A percentile compares a stretch with the other conserved stretches of the same genome.
phyloP scores from a whole-genome alignment of 2,113 vertebrate species.

The Austrofundulus limnaeus region DNA sequence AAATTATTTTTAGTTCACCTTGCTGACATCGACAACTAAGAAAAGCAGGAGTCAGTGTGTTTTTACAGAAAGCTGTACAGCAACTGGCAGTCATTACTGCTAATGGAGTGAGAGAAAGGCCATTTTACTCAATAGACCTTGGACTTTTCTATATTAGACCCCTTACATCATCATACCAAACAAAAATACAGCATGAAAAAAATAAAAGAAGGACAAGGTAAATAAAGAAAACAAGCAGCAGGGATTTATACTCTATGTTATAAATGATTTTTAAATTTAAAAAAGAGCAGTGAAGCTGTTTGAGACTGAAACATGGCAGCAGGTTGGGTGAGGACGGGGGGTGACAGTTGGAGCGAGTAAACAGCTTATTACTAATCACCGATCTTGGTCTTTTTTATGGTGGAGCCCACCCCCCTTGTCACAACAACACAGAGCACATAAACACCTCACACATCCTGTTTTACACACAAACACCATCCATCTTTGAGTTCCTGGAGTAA shows the following conservation, averaged over 20 bases:
- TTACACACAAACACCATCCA: background rate
- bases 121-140: conserved; percentile 37
- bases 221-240: background rate
- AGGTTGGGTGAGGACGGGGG: background rate
- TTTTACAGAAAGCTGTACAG: background rate
- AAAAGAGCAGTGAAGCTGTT: conserved; percentile 1
- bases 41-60: conserved; percentile 8
- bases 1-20: no score
- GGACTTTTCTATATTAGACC: conserved; percentile 21
- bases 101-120: conserved; percentile 46
- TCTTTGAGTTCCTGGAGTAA: no score
- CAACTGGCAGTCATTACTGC: conserved; percentile 19
- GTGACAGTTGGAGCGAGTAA: conserved; percentile 30
- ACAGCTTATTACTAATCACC: conserved; percentile 71
- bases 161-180: background rate
- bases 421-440: conserved; percentile 1
- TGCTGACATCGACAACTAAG: conserved; percentile 25
- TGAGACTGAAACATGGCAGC: conserved; percentile 17
- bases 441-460: conserved; percentile 27
- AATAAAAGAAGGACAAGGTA: background rate
- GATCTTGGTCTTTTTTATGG: background rate
- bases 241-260: no score
- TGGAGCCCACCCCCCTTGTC: conserved; percentile 11
- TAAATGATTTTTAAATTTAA: background rate
- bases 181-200: conserved; percentile 22